Evolutionary conservation across 2,888 invertebrate genomes (phyloP).

Genomic region (Glaucopsyche alexis): DNA sequence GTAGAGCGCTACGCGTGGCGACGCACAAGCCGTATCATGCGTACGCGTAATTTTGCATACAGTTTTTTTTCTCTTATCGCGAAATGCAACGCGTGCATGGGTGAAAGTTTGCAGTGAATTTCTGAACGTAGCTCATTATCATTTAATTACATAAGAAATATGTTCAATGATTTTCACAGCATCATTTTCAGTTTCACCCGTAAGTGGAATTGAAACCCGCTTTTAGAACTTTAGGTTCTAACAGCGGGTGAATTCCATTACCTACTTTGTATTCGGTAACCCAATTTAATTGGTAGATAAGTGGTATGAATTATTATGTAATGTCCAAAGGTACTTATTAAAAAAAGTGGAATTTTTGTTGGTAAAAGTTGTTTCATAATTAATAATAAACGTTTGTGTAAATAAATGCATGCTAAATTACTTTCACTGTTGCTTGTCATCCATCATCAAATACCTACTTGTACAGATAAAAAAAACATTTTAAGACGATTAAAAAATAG

Average conservation of each 20-base stretch:
- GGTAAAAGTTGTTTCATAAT: slow-evolving; percentile 14
- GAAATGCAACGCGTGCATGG: slow-evolving; percentile 14
- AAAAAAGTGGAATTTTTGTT: not conserved
- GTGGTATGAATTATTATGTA: not conserved
- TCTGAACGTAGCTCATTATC: slow-evolving; percentile 2
- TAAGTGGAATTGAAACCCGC: not conserved
- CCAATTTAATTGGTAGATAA: not conserved
- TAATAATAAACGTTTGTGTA: not conserved
- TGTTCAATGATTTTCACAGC: not conserved
- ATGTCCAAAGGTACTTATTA: not conserved
- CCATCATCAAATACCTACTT: not conserved
- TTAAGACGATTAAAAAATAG: not conserved
- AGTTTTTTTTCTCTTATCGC: slow-evolving; percentile 24
- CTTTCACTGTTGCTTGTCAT: not conserved
- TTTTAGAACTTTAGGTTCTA: no score
- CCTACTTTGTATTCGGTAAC: no score
- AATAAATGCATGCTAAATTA: not conserved
- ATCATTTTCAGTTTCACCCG: not conserved
- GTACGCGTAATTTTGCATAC: slow-evolving; percentile 19
- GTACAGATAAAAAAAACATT: not conserved
- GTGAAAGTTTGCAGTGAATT: slow-evolving; percentile 3
- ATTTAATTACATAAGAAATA: slow-evolving; percentile 2
- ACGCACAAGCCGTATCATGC: not conserved
- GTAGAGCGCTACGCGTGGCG: not conserved
- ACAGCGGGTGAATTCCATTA: no score